Conservation (phyloP, 2,797 vertebrate species). For the Sus cebifrons region DNA sequence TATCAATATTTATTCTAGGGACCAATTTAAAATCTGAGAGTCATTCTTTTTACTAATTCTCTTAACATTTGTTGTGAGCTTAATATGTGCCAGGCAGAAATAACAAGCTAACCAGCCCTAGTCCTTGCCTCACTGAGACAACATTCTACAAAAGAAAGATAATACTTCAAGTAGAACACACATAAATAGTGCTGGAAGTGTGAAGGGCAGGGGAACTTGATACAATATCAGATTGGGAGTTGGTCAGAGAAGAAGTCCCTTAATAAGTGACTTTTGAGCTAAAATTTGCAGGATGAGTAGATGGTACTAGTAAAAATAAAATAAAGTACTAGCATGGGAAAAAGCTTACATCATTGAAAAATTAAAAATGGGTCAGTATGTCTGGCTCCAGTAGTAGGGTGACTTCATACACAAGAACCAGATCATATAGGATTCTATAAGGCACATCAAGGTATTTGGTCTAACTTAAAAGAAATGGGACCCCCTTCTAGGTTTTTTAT, state of each 20-base stretch:
- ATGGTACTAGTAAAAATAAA: neutral
- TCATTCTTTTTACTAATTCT: constrained; percentile 75
- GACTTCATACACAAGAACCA: neutral
- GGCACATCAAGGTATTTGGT: neutral
- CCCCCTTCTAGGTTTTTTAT: neutral
- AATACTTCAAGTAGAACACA: constrained; percentile 15
- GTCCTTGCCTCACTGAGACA: constrained; percentile 45
- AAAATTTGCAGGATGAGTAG: constrained; percentile 28
- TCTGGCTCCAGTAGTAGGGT: neutral
- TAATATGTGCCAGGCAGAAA: constrained; percentile 26
- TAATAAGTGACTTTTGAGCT: neutral
- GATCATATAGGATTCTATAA: neutral
- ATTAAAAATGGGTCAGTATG: neutral
- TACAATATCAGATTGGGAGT: neutral
- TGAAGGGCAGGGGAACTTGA: neutral
- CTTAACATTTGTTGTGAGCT: constrained; percentile 66
- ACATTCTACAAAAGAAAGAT: constrained; percentile 58
- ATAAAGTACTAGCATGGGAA: neutral
- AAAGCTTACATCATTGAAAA: neutral
- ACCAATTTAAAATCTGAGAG: constrained; percentile 68
- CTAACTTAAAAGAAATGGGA: neutral
- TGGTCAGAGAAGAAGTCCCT: neutral
- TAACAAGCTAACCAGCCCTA: constrained; percentile 53
- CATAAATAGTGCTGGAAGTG: neutral
- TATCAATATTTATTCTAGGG: constrained; percentile 71